These are phyloP conservation scores for Netelia melanura DNA, from an alignment of 2,888 invertebrate genomes.

Conservation along the genomic window DNA sequence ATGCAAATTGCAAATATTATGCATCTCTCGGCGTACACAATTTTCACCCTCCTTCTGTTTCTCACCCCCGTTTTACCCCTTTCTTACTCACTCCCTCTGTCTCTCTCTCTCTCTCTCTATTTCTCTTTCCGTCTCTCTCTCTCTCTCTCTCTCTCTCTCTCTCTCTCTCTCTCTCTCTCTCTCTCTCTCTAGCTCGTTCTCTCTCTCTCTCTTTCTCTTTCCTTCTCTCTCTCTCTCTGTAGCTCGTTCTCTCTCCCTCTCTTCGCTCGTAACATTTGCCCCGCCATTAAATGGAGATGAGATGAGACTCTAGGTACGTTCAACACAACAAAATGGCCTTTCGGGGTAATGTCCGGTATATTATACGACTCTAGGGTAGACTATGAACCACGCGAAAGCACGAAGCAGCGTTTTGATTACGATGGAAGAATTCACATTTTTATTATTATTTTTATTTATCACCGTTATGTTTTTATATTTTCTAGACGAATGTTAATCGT, in stretches of 20 bases:
- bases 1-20: conserved; percentile 65
- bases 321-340: conserved; percentile 32
- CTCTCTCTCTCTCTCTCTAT: conserved; percentile 12
- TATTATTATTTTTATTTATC: conserved; percentile 22
- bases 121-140: neutral
- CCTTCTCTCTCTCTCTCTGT: too few species aligned
- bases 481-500: neutral
- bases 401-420: neutral
- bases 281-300: conserved; percentile 56
- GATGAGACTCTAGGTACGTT: conserved; percentile 25
- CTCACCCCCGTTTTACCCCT: conserved; percentile 19
- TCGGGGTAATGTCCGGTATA: neutral
- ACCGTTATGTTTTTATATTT: conserved; percentile 9
- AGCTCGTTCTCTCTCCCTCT: too few species aligned
- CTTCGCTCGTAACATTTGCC: conserved; percentile 4
- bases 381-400: neutral
- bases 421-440: neutral
- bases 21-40: conserved; percentile 31
- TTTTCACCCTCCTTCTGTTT: conserved; percentile 5
- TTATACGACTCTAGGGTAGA: neutral
- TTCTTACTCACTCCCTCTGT: neutral
- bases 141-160: conserved; percentile 3
- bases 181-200: too few species aligned
- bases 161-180: too few species aligned
- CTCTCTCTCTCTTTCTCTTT: too few species aligned